phyloP scores from a whole-genome alignment of 2,113 vertebrate genomes.

The Cranoglanis bouderius region DNA sequence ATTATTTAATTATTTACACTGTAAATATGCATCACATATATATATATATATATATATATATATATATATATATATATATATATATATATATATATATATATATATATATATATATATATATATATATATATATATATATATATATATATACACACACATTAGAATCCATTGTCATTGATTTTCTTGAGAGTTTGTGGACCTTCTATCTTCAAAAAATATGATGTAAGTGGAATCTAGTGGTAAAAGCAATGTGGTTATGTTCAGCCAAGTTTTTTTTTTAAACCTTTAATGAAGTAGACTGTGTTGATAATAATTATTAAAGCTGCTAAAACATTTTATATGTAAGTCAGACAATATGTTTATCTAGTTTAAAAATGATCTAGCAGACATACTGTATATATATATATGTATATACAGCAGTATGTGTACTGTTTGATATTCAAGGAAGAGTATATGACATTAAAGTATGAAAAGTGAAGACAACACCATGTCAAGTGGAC shows the following conservation, averaged over 20 bases:
- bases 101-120: too few species aligned
- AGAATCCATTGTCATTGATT: neutral
- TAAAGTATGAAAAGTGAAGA: neutral
- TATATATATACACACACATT: too few species aligned
- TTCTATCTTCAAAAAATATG: neutral
- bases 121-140: too few species aligned
- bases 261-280: neutral
- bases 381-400: neutral
- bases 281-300: neutral
- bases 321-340: neutral
- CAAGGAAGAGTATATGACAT: neutral
- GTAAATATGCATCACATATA: neutral
- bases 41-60: too few species aligned
- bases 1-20: neutral
- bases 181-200: neutral
- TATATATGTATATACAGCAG: too few species aligned
- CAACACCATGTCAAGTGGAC: neutral
- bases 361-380: neutral
- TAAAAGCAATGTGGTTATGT: neutral
- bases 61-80: too few species aligned
- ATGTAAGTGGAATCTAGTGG: neutral
- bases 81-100: too few species aligned
- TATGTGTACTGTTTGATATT: neutral
- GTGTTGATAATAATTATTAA: neutral
- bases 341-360: neutral